Base-by-base conservation (phyloP, 1,140 invertebrate species). In the Papilio helenus region DNA sequence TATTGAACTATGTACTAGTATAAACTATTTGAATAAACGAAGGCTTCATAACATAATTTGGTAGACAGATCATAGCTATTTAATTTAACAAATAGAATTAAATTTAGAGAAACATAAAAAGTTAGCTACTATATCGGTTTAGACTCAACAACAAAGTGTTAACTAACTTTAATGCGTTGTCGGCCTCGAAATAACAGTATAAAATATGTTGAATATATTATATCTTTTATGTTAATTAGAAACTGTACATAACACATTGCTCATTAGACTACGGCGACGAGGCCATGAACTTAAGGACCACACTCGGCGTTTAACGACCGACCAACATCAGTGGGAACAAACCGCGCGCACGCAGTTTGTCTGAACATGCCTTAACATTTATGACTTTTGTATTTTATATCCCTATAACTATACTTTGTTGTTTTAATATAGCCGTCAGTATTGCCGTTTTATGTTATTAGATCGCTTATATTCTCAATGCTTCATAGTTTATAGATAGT, bases 301-400 rank as follows among this genome's bases (percentile, higher is more conserved):
- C 72, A 73, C 72, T 39, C 9, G 39, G 8, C 72, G 72, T 73
- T 73, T 73, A 73, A 73, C 72, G 72, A 46, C 72, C 42, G 72
- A 9, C 18, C 42, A 20, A 68, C 65, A 16, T 29, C 39, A 29
- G 71, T 73, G 39, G 18, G 4, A 42, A 49, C 10, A 42, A 72
- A 72, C 71, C 34, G 71, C 71, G n/a, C 58, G 9, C 20, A 10
- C 8, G 55, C 2, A 23, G 20, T 61, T 23, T 61, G 58, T 61
- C 18, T 55, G 51, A 55, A 55, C 51, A 55, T 55, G n/a, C n/a
- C 51, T 55, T 46, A 46, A 46, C 14, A 16, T 46, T 61, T 61
- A 61, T 61, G 58, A 61, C 58, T 61, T 61, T 10, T 10, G 55
- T 58, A 61, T 61, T 61, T 61, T 61, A 61, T 14, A 5, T 68